These are phyloP conservation scores for Carpatolechia fugitivella DNA, from an alignment of 2,888 invertebrate genomes.

Conservation along the genomic window DNA sequence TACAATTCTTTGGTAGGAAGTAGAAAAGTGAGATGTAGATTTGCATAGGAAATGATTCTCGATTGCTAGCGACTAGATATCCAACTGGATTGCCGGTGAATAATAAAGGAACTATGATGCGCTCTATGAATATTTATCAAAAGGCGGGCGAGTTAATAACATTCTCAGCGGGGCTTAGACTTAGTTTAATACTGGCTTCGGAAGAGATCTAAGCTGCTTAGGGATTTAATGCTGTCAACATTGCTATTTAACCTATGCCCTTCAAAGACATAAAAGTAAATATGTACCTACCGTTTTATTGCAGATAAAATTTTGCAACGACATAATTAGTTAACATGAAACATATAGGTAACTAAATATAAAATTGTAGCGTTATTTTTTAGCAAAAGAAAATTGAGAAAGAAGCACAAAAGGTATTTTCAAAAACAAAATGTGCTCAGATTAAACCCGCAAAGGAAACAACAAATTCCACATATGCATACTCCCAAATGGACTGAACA, in stretches of 20 bases:
- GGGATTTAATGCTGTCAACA: too few relatives aligned
- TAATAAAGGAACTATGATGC: constrained; percentile 4
- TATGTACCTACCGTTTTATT: too few relatives aligned
- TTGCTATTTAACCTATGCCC: too few relatives aligned
- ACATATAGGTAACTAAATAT: not conserved
- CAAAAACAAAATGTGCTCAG: too few relatives aligned
- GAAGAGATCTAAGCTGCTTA: too few relatives aligned
- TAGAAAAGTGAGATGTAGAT: not conserved
- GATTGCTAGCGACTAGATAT: not conserved
- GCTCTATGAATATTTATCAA: constrained; percentile 6
- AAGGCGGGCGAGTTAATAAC: constrained; percentile 12
- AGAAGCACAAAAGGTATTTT: too few relatives aligned
- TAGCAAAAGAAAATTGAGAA: too few relatives aligned
- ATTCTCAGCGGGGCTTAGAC: not conserved
- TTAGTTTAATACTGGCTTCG: not conserved
- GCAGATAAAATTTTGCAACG: too few relatives aligned
- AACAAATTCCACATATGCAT: too few relatives aligned
- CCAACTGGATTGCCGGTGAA: not conserved
- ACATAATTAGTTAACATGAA: too few relatives aligned
- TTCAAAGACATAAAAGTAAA: too few relatives aligned
- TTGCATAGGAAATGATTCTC: not conserved
- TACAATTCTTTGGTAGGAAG: not conserved
- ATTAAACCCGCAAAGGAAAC: too few relatives aligned
- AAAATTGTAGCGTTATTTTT: not conserved
- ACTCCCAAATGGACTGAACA: not conserved